These are phyloP conservation scores for Sapayoa aenigma DNA, from an alignment of 2,113 vertebrate genomes.

Conservation along the genomic window DNA sequence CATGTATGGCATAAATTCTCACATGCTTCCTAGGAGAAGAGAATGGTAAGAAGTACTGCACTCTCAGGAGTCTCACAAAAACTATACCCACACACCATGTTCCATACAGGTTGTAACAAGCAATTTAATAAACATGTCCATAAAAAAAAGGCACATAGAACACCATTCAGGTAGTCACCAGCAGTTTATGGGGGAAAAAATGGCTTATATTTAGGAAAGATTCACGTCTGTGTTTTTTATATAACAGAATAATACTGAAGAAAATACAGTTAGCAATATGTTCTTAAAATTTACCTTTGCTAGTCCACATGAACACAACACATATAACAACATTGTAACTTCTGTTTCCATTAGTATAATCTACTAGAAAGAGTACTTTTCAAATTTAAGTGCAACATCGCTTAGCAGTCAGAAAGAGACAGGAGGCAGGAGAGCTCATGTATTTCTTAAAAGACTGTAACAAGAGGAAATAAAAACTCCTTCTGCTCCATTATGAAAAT, in stretches of 20 bases:
- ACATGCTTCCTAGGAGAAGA: fast-evolving
- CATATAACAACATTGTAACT: background rate
- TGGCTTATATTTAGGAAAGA: background rate
- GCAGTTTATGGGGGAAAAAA: background rate
- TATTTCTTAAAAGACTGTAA: background rate
- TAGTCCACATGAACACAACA: background rate
- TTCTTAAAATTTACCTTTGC: background rate
- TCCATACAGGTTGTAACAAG: background rate
- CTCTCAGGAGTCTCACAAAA: background rate
- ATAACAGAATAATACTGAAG: background rate
- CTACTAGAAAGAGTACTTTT: background rate
- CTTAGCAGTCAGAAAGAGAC: background rate
- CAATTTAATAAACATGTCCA: background rate
- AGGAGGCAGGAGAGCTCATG: background rate
- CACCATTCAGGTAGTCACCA: background rate
- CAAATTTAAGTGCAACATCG: background rate
- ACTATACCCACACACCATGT: fast-evolving
- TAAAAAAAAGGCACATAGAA: background rate
- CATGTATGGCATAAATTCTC: background rate
- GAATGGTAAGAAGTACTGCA: background rate
- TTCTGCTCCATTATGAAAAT: background rate
- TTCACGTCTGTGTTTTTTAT: background rate
- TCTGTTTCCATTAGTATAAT: background rate
- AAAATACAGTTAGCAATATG: background rate
- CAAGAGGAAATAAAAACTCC: background rate